Evolutionary conservation across 2,888 invertebrate species (phyloP), one percentile per base, ranked within the genome.

Genomic region (Ditula angustiorana): DNA sequence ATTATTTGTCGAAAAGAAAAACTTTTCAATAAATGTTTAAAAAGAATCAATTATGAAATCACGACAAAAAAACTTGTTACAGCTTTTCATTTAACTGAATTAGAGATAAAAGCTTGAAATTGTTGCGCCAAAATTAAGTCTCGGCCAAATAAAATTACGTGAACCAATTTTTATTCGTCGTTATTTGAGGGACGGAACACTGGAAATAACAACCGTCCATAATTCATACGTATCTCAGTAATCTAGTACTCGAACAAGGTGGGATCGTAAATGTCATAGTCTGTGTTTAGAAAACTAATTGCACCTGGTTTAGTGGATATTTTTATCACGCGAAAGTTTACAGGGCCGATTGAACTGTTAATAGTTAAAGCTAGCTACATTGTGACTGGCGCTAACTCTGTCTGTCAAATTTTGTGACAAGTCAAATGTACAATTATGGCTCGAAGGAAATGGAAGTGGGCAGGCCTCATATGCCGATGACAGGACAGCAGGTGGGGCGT

Each of bases 211-310:
- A 59, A 33, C 52, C 11, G 8, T 16, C 30, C 53, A 53, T 64
- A 59, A 53, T 59, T 64, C 59, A 64, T 58, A 59, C 44, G 8
- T 59, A 64, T 64, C 58, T 64, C 37, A 35, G 52, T 47, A 33
- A 63, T 53, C 35, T 41, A 50, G 24, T 24, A 19, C 28, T 33
- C 28, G 26, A 64, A 64, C 64, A 53, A 58, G 63, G 52, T 52
- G 49, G 62, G 28, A 64, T 59, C 64, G 44, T 64, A 64, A 64
- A 64, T 47, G 64, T 53, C 64, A 53, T 64, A 64, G 58, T 53
- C 64, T 33, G 64, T 62, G 62, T 64, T 53, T 59, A 53, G 58
- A 37, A 52, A 59, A 64, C 64, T 59, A 64, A 64, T 64, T 64
- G 64, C 64, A 53, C n/a, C 19, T 61, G 23, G 52, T 33, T 58